phyloP scores from a whole-genome alignment of 2,888 invertebrate species.

The Pachymerium ferrugineum region DNA sequence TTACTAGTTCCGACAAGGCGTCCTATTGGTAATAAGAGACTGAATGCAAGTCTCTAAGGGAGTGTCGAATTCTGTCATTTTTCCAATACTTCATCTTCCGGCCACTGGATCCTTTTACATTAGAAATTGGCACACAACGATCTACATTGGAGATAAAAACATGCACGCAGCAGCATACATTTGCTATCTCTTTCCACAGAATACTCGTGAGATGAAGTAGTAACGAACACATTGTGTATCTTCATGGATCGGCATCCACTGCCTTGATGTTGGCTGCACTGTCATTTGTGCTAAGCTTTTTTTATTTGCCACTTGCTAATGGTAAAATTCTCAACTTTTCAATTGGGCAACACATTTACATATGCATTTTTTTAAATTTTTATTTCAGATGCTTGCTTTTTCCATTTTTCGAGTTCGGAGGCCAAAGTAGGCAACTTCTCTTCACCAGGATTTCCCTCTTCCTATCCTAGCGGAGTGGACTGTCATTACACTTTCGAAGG shows the following conservation, averaged over 20 bases:
- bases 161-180: not conserved
- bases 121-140: no score
- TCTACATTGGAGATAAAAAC: no score
- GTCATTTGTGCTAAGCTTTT: not conserved
- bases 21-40: not conserved
- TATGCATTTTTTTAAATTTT: not conserved
- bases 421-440: slow-evolving; percentile 30
- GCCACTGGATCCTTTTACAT: not conserved
- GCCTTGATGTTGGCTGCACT: slow-evolving; percentile 10
- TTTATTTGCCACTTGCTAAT: slow-evolving; percentile 9
- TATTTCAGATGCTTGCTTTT: slow-evolving; percentile 25
- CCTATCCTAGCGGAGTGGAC: slow-evolving; percentile 29
- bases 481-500: slow-evolving; percentile 32
- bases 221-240: not conserved
- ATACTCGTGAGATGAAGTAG: not conserved
- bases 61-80: slow-evolving; percentile 9
- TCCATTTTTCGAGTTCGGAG: slow-evolving; percentile 11
- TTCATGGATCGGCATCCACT: not conserved
- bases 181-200: not conserved
- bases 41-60: not conserved
- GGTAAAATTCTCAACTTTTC: no score
- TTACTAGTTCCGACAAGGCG: no score
- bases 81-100: slow-evolving; percentile 1
- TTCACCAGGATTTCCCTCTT: slow-evolving; percentile 20
- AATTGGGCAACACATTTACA: no score